Base-by-base conservation (phyloP, 2,113 vertebrate genomes). In the Rousettus leschenaultii region DNA sequence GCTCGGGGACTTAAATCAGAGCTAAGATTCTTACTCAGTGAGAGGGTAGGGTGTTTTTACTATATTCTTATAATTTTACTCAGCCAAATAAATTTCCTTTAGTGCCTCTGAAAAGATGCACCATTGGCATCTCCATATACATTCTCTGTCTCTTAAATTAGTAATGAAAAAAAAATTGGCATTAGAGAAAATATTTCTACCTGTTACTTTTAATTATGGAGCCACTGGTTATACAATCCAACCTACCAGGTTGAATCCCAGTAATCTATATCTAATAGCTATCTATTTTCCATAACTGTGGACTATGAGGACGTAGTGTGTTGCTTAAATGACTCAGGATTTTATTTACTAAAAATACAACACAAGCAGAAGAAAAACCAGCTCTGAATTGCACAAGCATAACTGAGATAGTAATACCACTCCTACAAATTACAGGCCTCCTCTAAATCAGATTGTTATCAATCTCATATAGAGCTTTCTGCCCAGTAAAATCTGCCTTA, bases 351-450 rank as follows among this genome's bases (percentile, higher is more conserved):
- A 65, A 91, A 57, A 88, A 97, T 89, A 92, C 30, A 95, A 85
- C 86, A 77, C 65, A 89, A 68, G 88, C 88, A 95, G 24, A 96
- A 89, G 95, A 89, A 97, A 86, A 87, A 93, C 70, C 65, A 91
- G 78, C 65, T 74, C 33, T 33, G 61, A 95, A 87, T 45, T 79
- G 94, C 65, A 97, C 61, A 79, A 8, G 65, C 22, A 59, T 33
- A 45, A 59, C 61, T 35, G 51, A 51, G 74, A 80, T 16, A 74
- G 94, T 14, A 83, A 86, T 45, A 78, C 45, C 38, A 90, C 61
- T 12, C 73, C 91, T 87, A 77, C 30, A 96, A 96, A 95, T 96
- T 91, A 94, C 4, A 97, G 73, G 24, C 33, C 74, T 80, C 85
- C 4, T 16, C 75, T 94, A 89, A 97, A 95, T 85, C 84, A 95